phyloP scores from a whole-genome alignment of 37 sponge, comb jelly and placozoan species.

The Beroe forskalii region DNA sequence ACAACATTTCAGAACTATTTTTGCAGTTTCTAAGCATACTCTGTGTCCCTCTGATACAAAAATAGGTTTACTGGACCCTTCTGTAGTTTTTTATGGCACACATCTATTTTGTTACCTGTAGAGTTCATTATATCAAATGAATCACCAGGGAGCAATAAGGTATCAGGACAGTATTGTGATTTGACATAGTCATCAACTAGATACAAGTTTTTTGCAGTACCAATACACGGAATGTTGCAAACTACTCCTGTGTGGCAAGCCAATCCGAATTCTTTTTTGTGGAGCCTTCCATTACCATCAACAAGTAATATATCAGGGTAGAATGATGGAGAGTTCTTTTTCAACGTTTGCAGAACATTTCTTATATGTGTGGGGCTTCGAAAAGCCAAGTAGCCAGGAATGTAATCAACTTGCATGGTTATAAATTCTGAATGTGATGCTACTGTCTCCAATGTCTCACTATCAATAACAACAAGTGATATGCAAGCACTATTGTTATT shows the following conservation, averaged over 20 bases:
- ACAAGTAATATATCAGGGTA: slow-evolving; percentile 86
- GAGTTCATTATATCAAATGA: neutral
- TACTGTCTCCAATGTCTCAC: neutral
- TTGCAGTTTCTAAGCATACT: slow-evolving; percentile 84
- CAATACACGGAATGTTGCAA: slow-evolving; percentile 86
- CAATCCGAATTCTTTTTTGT: slow-evolving; percentile 89
- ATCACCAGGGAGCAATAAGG: neutral
- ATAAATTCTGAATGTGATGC: neutral
- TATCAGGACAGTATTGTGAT: slow-evolving; percentile 42
- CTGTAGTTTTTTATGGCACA: no score
- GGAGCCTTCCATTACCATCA: slow-evolving; percentile 97
- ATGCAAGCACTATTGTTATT: neutral
- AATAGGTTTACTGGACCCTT: slow-evolving; percentile 83
- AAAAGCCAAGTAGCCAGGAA: slow-evolving; percentile 93
- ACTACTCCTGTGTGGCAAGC: slow-evolving; percentile 93
- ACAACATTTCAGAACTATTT: slow-evolving; percentile 75
- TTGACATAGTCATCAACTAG: slow-evolving; percentile 78
- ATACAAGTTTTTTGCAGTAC: slow-evolving; percentile 89
- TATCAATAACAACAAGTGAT: neutral
- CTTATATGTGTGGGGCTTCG: slow-evolving; percentile 81
- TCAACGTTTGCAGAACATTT: slow-evolving; percentile 70
- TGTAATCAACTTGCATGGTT: slow-evolving; percentile 69
- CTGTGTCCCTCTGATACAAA: slow-evolving; percentile 96
- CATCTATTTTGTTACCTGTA: neutral
- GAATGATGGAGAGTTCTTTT: slow-evolving; percentile 63